Evolutionary conservation across 2,113 vertebrate species (phyloP).

Genomic region (Cebus imitator): DNA sequence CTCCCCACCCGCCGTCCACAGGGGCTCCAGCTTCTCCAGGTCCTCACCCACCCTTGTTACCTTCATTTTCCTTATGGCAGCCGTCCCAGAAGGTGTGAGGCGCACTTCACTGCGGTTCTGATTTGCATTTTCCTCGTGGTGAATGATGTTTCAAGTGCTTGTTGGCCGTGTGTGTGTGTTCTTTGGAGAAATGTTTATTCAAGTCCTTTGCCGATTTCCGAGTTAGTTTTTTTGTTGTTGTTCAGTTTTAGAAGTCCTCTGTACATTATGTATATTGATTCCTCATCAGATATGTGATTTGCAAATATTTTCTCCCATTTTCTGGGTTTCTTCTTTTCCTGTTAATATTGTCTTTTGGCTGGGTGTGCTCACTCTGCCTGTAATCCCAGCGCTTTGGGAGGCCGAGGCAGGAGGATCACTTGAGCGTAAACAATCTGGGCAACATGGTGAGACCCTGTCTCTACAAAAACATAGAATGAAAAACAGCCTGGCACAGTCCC

Average conservation of each 20-base stretch:
- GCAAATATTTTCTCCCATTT: not conserved
- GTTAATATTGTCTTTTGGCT: not conserved
- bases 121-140: not conserved
- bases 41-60: not conserved
- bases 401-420: too few species aligned
- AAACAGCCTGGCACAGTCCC: too few species aligned
- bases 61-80: not conserved
- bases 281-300: not conserved
- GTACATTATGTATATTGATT: not conserved
- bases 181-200: not conserved
- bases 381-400: not conserved
- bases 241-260: not conserved
- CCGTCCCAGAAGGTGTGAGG: not conserved
- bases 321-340: not conserved
- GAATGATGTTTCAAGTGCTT: not conserved
- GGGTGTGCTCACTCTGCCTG: not conserved
- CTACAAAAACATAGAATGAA: too few species aligned
- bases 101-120: not conserved
- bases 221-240: not conserved
- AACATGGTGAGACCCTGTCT: too few species aligned
- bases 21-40: not conserved
- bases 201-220: not conserved
- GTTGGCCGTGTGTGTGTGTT: not conserved
- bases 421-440: too few species aligned
- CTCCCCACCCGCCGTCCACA: not conserved